Evolutionary conservation across 2,797 vertebrate genomes (phyloP), one percentile per base, ranked within the genome.

Genomic region (Scleropages formosus): DNA sequence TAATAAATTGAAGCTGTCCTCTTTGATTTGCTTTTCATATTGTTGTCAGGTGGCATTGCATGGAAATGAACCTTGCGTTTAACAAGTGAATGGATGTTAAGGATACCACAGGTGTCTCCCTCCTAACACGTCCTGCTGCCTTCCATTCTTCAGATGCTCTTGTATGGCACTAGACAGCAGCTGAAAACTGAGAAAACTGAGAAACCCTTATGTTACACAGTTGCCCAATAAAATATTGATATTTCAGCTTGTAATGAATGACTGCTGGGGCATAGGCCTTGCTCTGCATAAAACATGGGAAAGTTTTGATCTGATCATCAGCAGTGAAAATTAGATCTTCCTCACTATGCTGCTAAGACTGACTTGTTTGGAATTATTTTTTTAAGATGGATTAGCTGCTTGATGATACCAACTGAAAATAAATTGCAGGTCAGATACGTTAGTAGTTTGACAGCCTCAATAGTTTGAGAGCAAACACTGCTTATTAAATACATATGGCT

Each of bases 321-420:
- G 66, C 66, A 20, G 18, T 68, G 66, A 47, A 51, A 47, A 47
- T 66, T 22, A 3, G 16, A 20, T 49, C 46, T 39, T 39, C 31
- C 31, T 39, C 31, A 39, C 39, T 39, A 31, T 39, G 31, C 2
- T 31, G 39, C 31, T 6, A 2, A 39, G 31, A 2, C 6, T 39
- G 39, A 31, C 31, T 39, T 39, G 31, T 31, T 39, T 39, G 39
- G 31, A 39, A 6, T 39, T 31, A 39, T 39, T 39, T 39, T 10
- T 68, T 68, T 68, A 22, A 68, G 68, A 68, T 68, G 44, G 47
- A 46, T 10, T 20, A 47, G 47, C 68, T 68, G 44, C 66, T 51
- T 49, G 18, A 13, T 16, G 13, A 47, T 47, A 51, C 66, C 68
- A 66, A 47, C 47, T 68, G 49, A 68, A n/a, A 68, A 49, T 68